Base-by-base conservation (phyloP, 2,113 vertebrate genomes). In the Stegastes partitus region DNA sequence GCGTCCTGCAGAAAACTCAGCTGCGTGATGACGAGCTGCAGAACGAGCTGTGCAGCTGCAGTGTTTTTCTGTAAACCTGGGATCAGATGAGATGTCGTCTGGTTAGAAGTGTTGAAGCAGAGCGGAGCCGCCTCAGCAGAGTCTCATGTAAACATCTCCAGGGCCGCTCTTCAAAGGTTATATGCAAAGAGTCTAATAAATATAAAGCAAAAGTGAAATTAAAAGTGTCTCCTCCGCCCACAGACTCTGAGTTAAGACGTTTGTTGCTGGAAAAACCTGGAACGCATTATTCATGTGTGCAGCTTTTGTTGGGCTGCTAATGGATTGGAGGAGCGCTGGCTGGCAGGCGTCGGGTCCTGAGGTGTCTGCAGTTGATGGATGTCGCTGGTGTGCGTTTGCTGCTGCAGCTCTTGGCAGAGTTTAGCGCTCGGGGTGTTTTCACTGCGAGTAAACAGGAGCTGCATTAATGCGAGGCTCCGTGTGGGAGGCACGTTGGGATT, bases 101-200 rank as follows among this genome's bases (percentile, higher is more conserved):
- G 26, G 26, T 28, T 28, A 39, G 14, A 34, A 69, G 55, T 45
- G n/a, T 61, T 39, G 14, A 56, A 66, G 59, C 39, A 21, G 67
- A 51, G 1, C 1, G 12, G 14, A 63, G 56, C 66, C 44, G 12
- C 63, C 56, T 56, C 18, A 53, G 23, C 23, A 75, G 31, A 49
- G 6, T 23, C 34, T 72, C 37, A 49, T 68, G 54, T 73, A 86
- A 87, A 78, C 59, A 55, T 71, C 83, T 78, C 76, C 42, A 62
- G 70, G 79, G 82, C 56, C 42, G 84, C 85, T 80, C 73, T 80
- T 70, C 73, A 87, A 89, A 90, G 87, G 82, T 90, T 77, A 76
- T 53, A 59, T 78, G 53, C 76, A 79, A 77, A 85, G 72, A 25
- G 19, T 66, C 18, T 39, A 54, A 62, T 47, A 42, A 83, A 77